Conservation (phyloP, 2,888 invertebrate genomes). For the Noctua fimbriata region DNA sequence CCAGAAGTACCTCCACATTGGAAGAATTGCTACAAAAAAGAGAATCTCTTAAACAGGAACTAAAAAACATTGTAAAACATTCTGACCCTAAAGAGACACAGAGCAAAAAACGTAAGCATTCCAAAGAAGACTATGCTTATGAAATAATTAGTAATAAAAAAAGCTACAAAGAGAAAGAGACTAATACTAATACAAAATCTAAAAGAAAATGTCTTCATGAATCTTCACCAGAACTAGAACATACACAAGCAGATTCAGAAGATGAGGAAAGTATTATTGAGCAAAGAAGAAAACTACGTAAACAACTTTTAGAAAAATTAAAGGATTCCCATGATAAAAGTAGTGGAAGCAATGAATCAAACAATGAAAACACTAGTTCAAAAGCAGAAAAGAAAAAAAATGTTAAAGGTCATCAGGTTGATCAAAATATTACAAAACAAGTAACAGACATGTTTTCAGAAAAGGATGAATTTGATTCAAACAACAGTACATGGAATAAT, state of each 20-base stretch:
- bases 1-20: constrained; percentile 73
- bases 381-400: constrained; percentile 50
- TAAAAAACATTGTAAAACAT: constrained; percentile 76
- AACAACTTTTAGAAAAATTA: constrained; percentile 93
- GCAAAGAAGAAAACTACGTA: constrained; percentile 95
- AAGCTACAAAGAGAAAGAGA: constrained; percentile 56
- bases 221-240: constrained; percentile 89
- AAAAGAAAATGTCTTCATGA: constrained; percentile 65
- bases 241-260: constrained; percentile 92
- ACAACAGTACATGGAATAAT: constrained; percentile 86
- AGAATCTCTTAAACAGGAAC: constrained; percentile 80
- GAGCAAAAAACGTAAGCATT: constrained; percentile 70
- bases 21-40: constrained; percentile 83
- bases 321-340: constrained; percentile 64
- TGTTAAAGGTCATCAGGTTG: constrained; percentile 36
- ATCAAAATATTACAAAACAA: constrained; percentile 75
- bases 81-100: constrained; percentile 64
- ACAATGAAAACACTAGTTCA: constrained; percentile 45
- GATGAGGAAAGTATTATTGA: constrained; percentile 98
- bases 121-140: constrained; percentile 66
- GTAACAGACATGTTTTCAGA: constrained; percentile 98
- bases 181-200: constrained; percentile 61
- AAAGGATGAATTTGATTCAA: constrained; percentile 95
- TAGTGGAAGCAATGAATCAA: constrained; percentile 60
- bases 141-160: constrained; percentile 60